These are phyloP conservation scores for Ennomos fuscantarius DNA, from an alignment of 2,888 invertebrate species.

Conservation along the genomic window DNA sequence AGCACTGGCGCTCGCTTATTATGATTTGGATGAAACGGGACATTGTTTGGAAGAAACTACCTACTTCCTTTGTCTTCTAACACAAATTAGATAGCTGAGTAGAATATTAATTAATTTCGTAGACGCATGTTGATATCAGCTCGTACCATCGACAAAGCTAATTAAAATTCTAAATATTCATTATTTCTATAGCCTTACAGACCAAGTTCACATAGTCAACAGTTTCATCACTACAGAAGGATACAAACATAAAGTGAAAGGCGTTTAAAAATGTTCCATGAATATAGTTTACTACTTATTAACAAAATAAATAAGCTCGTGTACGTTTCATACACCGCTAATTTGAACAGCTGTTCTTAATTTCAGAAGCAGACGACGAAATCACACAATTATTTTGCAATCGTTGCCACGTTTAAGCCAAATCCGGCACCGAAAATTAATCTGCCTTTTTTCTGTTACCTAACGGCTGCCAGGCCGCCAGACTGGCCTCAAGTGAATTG, in stretches of 20 bases:
- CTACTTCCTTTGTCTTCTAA: conserved; percentile 73
- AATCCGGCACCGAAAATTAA: conserved; percentile 28
- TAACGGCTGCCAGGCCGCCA: conserved; percentile 48
- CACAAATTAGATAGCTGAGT: conserved; percentile 70
- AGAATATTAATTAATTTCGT: conserved; percentile 72
- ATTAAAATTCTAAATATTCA: conserved; percentile 37
- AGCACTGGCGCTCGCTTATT: neutral
- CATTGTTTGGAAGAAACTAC: conserved; percentile 62
- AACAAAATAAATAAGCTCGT: neutral
- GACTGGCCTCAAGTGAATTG: conserved; percentile 48
- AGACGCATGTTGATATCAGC: conserved; percentile 37
- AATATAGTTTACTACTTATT: neutral
- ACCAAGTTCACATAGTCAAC: neutral
- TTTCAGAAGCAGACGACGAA: conserved; percentile 7
- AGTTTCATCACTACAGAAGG: too few species aligned
- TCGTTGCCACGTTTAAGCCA: conserved; percentile 9
- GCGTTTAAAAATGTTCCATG: too few species aligned
- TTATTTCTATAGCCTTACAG: conserved; percentile 9
- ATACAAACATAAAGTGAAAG: too few species aligned
- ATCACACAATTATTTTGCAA: conserved; percentile 17
- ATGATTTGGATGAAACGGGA: conserved; percentile 61
- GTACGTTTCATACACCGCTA: neutral
- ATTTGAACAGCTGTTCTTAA: conserved; percentile 30
- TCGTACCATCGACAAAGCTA: conserved; percentile 34
- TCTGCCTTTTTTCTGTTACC: conserved; percentile 41